Evolutionary conservation across 2,888 invertebrate genomes (phyloP).

Genomic region (Tolmerus cingulatus): DNA sequence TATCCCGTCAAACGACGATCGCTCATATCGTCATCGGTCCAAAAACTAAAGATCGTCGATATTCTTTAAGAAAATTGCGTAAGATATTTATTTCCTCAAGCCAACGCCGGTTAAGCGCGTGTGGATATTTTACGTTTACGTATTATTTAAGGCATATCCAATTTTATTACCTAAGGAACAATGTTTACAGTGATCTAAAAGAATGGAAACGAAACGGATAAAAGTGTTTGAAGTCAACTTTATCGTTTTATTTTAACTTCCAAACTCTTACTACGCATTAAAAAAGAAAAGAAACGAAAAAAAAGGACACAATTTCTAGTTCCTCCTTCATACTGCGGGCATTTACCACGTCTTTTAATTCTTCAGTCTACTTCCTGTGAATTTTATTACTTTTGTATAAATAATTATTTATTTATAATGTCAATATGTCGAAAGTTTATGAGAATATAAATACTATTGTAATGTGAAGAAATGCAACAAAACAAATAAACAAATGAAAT

Average conservation of each 20-base stretch:
- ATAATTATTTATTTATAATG: constrained; percentile 24
- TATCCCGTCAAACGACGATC: neutral
- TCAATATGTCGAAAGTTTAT: constrained; percentile 17
- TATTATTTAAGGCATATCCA: neutral
- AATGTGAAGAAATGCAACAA: constrained; percentile 34
- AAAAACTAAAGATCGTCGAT: neutral
- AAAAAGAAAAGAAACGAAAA: no score
- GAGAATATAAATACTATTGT: constrained; percentile 22
- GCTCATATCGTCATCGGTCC: neutral
- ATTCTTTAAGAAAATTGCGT: neutral
- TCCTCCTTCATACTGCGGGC: constrained; percentile 15
- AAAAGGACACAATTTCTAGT: constrained; percentile 6
- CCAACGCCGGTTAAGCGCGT: neutral
- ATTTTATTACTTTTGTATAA: constrained; percentile 23
- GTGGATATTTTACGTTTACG: constrained; percentile 9
- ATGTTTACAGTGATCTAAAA: neutral
- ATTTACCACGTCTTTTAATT: constrained; percentile 23
- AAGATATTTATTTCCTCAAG: neutral
- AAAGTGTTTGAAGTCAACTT: neutral
- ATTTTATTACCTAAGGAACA: neutral
- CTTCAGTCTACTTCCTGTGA: neutral
- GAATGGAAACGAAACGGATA: neutral
- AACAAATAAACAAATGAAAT: constrained; percentile 32
- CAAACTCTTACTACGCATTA: neutral
- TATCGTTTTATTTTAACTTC: neutral